These are phyloP conservation scores for Chaetodon trifasciatus DNA, from an alignment of 2,797 vertebrate genomes.

Conservation along the genomic window DNA sequence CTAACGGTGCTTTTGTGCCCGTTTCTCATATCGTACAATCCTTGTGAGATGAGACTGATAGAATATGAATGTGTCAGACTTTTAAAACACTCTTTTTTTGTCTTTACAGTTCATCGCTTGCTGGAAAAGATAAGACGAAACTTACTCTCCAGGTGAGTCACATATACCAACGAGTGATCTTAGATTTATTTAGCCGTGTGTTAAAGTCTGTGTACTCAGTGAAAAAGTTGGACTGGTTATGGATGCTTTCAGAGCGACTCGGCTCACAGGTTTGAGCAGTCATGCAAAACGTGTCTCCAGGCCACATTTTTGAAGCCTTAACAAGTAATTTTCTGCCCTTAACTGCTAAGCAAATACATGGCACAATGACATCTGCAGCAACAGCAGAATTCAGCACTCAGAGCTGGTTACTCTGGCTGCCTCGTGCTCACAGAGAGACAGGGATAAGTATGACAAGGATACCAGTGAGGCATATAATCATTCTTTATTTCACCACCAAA, in stretches of 20 bases:
- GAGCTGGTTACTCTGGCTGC: constrained; percentile 39
- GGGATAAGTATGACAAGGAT: constrained; percentile 53
- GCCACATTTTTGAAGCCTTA: constrained; percentile 28
- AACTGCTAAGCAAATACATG: constrained; percentile 59
- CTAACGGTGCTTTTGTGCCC: not conserved
- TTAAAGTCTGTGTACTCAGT: constrained; percentile 1
- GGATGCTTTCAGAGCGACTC: constrained; percentile 18
- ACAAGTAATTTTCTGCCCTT: constrained; percentile 44
- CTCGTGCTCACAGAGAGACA: constrained; percentile 28
- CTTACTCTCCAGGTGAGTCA: constrained; percentile 90
- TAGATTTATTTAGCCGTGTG: not conserved
- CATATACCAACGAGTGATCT: accelerated
- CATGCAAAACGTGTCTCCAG: not conserved
- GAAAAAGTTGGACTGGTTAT: constrained; percentile 11
- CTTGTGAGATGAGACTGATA: not conserved
- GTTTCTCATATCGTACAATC: not conserved
- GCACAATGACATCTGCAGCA: constrained; percentile 56
- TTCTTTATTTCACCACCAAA: constrained; percentile 12
- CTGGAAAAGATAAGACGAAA: constrained; percentile 94
- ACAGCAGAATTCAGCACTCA: constrained; percentile 45
- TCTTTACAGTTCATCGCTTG: constrained; percentile 84
- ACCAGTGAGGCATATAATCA: constrained; percentile 36
- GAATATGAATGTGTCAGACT: not conserved
- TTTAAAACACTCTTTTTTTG: not conserved
- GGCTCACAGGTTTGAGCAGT: constrained; percentile 19